Base-by-base conservation (phyloP, 2,113 vertebrate species). In the Notiomystis cincta region DNA sequence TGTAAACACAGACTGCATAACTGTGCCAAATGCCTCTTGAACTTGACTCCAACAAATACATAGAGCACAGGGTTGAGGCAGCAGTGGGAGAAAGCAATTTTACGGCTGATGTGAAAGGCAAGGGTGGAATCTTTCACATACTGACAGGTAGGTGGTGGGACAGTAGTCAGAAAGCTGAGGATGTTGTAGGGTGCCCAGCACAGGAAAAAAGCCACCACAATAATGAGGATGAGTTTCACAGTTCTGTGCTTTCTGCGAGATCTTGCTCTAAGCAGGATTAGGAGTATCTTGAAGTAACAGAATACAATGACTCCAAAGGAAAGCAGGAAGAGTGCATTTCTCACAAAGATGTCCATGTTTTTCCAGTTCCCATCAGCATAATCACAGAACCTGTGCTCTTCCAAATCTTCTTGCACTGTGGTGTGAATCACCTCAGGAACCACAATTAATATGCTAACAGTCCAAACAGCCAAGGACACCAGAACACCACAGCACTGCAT, bases 61-160 rank as follows among this genome's bases (percentile, higher is more conserved):
- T 99, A 99, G 94, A 99, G 99, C 75, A 99, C 97, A 0, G 99
- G 99, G 90, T 99, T 99, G 35, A 99, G 98, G 95, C 98, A 99
- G 95, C 99, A 99, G 90, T 99, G 99, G 9, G 98, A 99, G 94
- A 98, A 99, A 37, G 99, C 99, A 24, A 99, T 53, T 42, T 98
- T 87, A 15, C 98, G 98, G 85, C 98, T 98, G 82, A 99, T 56
- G 48, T 98, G 87, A 72, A 98, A 90, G 19, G 97, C 98, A 2
- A 98, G 98, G 9, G 72, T 92, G 31, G 98, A 27, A 1, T 33
- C 67, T n/a, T 90, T 96, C 13, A 17, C 85, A 12, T 91, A 10
- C 8, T 69, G 7, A 31, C 99, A 99, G 3, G 53, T 35, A 54
- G 76, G 28, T 3, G 65, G 0, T 83, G 88, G 45, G 14, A 98